Evolutionary conservation across 2,888 invertebrate species (phyloP).

Genomic region (Perithous albicinctus): DNA sequence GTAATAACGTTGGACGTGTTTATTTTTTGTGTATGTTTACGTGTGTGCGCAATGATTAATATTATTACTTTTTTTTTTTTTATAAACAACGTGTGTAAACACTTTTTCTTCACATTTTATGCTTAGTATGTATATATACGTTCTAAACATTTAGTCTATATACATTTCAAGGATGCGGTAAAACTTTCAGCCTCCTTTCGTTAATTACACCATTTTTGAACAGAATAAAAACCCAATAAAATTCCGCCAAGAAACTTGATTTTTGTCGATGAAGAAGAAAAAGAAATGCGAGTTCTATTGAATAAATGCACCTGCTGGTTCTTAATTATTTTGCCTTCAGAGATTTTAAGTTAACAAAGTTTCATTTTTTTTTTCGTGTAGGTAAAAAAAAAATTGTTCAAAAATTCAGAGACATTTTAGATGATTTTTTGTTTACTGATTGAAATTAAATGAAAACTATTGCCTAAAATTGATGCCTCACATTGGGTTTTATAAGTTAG

Average conservation of each 20-base stretch:
- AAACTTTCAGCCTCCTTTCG: slow-evolving; percentile 46
- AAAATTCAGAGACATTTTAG: too few species aligned
- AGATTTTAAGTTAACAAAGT: not conserved
- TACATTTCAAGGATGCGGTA: slow-evolving; percentile 72
- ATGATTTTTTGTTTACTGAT: too few species aligned
- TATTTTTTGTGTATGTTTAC: slow-evolving; percentile 62
- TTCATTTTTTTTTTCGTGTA: not conserved
- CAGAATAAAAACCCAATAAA: not conserved
- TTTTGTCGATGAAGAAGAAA: too few species aligned
- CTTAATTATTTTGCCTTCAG: not conserved
- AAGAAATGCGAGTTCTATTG: not conserved
- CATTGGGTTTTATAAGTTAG: too few species aligned
- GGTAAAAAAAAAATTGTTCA: too few species aligned
- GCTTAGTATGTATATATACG: slow-evolving; percentile 34
- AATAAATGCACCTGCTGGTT: slow-evolving; percentile 28
- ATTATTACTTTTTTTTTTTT: slow-evolving; percentile 15
- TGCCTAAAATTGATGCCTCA: too few species aligned
- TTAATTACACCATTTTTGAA: not conserved
- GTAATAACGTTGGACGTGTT: slow-evolving; percentile 71
- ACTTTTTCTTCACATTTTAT: slow-evolving; percentile 23
- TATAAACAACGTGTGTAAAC: slow-evolving; percentile 44
- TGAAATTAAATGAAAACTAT: too few species aligned
- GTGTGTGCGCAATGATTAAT: slow-evolving; percentile 48
- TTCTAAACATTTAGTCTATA: slow-evolving; percentile 70
- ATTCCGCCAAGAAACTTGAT: too few species aligned